These are phyloP conservation scores for Hoplodrina ambigua DNA, from an alignment of 2,888 invertebrate species.

Conservation along the genomic window DNA sequence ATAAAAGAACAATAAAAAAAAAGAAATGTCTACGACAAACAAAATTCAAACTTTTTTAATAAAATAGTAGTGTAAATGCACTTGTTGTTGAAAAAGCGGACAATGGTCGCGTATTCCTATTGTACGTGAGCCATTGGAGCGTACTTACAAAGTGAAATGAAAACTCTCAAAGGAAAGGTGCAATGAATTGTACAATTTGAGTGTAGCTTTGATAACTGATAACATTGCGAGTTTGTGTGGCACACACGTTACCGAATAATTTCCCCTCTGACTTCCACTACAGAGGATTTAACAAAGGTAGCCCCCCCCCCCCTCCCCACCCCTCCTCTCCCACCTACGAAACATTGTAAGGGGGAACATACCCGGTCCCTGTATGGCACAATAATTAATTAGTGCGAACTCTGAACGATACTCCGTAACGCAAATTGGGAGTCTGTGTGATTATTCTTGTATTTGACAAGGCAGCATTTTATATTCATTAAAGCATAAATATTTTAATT, in stretches of 20 bases:
- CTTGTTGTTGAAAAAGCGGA: slow-evolving; percentile 5
- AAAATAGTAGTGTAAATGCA: background rate
- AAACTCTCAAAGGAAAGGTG: slow-evolving; percentile 1
- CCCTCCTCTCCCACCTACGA: background rate
- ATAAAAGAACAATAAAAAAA: background rate
- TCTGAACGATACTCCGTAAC: slow-evolving; percentile 17
- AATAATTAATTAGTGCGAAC: slow-evolving; percentile 33
- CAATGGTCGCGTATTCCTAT: slow-evolving; percentile 16
- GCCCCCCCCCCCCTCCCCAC: too few species aligned
- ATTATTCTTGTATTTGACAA: slow-evolving; percentile 25
- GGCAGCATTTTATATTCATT: background rate
- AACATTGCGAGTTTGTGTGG: slow-evolving; percentile 3
- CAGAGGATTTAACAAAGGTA: slow-evolving; percentile 23
- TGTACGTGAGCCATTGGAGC: slow-evolving; percentile 14
- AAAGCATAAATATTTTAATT: background rate
- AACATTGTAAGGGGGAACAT: slow-evolving; percentile 13
- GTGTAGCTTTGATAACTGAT: slow-evolving; percentile 11
- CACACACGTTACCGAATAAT: slow-evolving; percentile 12
- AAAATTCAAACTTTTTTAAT: background rate
- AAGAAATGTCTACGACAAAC: background rate
- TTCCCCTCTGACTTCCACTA: slow-evolving; percentile 5
- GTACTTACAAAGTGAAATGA: background rate
- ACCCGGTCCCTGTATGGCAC: background rate
- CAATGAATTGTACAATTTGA: slow-evolving; percentile 10
- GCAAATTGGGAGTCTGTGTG: slow-evolving; percentile 9